Conservation (phyloP, 2,113 vertebrate genomes). For the Ceyx margarethae region DNA sequence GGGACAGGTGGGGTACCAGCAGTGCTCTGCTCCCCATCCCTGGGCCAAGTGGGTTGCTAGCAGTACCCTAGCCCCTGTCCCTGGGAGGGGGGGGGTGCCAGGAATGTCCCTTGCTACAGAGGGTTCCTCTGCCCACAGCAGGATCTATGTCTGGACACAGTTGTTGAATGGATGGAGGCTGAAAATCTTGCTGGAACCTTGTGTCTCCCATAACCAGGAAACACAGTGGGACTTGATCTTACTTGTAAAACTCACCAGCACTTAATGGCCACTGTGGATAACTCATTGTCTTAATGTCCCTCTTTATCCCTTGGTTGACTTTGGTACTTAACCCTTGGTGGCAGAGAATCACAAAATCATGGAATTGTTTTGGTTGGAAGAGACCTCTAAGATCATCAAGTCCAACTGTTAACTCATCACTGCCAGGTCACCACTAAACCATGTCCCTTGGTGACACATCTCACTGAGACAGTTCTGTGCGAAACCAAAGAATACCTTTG, state of each 20-base stretch:
- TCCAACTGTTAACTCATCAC: background rate
- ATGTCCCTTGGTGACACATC: background rate
- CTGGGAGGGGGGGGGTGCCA: background rate
- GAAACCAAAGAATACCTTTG: background rate
- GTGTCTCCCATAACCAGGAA: background rate
- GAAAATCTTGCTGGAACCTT: background rate
- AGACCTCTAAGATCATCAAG: background rate
- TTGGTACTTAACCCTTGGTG: background rate
- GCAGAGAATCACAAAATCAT: background rate
- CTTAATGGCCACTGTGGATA: background rate
- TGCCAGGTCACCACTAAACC: too few relatives aligned
- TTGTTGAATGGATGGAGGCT: background rate
- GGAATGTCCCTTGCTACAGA: accelerated
- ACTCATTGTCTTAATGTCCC: background rate
- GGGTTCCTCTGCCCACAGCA: background rate
- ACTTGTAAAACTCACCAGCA: background rate
- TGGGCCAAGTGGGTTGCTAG: accelerated
- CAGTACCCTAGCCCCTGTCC: too few relatives aligned
- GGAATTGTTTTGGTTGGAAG: background rate
- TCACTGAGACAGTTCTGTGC: background rate
- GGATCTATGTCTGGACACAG: background rate
- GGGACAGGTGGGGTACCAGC: background rate
- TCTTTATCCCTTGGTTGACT: background rate
- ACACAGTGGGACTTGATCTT: background rate
- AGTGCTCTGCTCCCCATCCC: accelerated